These are phyloP conservation scores for Caenorhabditis elegans DNA, from an alignment of 1,140 invertebrate genomes.

Conservation along the genomic window DNA sequence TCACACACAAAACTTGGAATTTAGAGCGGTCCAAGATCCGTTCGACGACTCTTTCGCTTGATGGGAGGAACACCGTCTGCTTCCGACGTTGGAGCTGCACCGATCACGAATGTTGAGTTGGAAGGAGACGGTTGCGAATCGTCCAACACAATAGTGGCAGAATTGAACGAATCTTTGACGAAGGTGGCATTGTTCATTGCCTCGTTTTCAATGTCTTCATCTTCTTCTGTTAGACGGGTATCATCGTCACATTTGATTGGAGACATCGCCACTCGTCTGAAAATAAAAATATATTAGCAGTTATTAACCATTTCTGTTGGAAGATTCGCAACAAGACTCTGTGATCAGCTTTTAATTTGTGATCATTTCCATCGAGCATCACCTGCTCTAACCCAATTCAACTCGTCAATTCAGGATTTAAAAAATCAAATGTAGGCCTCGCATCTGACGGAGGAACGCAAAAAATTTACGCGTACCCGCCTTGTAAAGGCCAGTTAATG, in stretches of 20 bases:
- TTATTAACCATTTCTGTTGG: background rate
- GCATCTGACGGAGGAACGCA: background rate
- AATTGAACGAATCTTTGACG: background rate
- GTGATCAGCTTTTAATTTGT: background rate
- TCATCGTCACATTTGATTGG: constrained; percentile 6
- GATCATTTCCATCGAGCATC: background rate
- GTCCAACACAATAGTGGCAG: background rate
- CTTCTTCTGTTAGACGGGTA: background rate
- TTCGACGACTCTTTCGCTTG: background rate
- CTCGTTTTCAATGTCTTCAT: background rate
- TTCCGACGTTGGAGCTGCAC: background rate
- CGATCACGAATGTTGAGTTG: background rate
- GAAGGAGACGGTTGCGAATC: background rate
- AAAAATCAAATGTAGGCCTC: background rate
- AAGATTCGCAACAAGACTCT: background rate
- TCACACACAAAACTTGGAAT: no score
- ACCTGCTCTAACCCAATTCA: background rate
- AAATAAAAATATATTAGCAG: background rate
- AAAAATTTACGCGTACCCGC: background rate
- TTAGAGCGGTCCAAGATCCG: background rate
- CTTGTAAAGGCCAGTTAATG: background rate
- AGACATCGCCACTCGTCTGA: background rate
- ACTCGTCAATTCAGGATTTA: background rate
- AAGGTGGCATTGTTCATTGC: background rate
- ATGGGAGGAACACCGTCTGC: background rate